Evolutionary conservation across 2,113 vertebrate genomes (phyloP).

Genomic region (Australoheros scitulus): DNA sequence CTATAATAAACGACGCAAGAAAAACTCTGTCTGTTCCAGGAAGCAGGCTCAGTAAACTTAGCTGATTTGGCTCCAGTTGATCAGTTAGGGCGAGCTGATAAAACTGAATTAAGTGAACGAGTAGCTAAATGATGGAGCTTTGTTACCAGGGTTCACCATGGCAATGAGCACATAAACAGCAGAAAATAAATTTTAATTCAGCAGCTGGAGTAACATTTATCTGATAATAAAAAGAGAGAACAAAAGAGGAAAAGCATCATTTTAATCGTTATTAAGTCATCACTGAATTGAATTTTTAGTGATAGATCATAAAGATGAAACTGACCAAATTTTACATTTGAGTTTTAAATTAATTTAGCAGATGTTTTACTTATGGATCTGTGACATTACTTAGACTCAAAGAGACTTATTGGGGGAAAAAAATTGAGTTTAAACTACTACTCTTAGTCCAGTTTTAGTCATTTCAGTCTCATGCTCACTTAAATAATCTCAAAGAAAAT

Average conservation of each 20-base stretch:
- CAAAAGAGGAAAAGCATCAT: background rate
- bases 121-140: background rate
- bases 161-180: no score
- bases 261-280: background rate
- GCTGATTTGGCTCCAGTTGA: background rate
- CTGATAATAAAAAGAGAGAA: background rate
- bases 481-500: no score
- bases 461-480: no score
- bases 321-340: background rate
- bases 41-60: background rate
- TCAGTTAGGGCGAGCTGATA: background rate
- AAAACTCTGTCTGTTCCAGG: background rate
- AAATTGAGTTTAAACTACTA: no score
- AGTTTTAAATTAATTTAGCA: no score
- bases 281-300: background rate
- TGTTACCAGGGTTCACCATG: background rate
- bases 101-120: background rate
- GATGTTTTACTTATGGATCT: no score
- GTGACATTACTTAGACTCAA: no score
- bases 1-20: background rate
- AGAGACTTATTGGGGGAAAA: background rate
- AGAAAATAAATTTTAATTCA: background rate
- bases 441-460: no score
- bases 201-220: background rate
- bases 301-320: background rate